Conservation (phyloP, 2,888 invertebrate genomes). For the Phytoseiulus persimilis region DNA sequence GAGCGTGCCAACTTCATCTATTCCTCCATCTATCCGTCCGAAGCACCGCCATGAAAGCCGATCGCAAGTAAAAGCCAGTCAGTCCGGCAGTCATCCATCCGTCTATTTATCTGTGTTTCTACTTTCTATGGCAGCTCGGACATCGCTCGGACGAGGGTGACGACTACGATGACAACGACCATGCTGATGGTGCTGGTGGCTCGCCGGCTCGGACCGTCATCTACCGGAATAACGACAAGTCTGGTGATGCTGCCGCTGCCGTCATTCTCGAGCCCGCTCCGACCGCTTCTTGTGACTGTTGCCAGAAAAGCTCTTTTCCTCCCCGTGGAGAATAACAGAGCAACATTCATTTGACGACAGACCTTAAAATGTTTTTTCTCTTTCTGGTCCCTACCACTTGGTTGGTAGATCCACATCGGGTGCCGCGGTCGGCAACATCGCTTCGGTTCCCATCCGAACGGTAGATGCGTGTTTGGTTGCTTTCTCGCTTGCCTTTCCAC, state of each 20-base stretch:
- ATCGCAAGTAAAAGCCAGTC: background rate
- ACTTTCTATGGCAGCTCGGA: background rate
- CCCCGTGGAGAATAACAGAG: background rate
- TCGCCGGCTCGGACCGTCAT: background rate
- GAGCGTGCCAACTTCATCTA: background rate
- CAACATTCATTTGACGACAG: background rate
- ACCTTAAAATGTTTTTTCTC: background rate
- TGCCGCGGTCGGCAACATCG: background rate
- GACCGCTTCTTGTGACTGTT: background rate
- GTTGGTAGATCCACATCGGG: background rate
- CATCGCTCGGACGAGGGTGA: background rate
- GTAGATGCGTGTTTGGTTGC: too few relatives aligned
- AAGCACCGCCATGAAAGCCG: background rate
- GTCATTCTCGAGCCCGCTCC: background rate
- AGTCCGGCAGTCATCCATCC: background rate
- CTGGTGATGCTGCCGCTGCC: background rate
- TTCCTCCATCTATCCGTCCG: background rate
- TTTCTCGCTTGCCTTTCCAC: too few relatives aligned
- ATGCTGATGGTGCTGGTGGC: background rate
- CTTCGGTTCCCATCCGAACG: too few relatives aligned
- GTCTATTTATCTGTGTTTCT: background rate
- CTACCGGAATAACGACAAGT: slow-evolving; percentile 5
- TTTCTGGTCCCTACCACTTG: background rate
- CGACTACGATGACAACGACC: background rate
- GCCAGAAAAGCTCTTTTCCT: background rate